phyloP scores from a whole-genome alignment of 2,113 vertebrate genomes.

The Callochromis pleurospilus region DNA sequence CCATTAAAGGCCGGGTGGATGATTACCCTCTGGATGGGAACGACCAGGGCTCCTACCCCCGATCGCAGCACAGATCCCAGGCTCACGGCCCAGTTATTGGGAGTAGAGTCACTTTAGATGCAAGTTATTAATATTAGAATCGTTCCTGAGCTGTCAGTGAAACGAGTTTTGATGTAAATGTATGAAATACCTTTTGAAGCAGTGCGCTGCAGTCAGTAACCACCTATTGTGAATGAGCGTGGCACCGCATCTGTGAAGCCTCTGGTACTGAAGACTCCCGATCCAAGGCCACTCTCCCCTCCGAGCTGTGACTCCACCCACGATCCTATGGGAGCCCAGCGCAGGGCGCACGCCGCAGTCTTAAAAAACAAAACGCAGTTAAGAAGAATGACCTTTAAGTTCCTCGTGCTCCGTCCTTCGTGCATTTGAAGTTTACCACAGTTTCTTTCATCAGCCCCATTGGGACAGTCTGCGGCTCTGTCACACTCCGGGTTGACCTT shows the following conservation, averaged over 20 bases:
- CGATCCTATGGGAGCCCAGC: conserved; percentile 75
- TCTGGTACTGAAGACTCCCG: conserved; percentile 83
- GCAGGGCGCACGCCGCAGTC: conserved; percentile 80
- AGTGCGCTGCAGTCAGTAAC: conserved; percentile 91
- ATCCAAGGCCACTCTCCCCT: conserved; percentile 95
- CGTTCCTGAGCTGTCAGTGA: not conserved
- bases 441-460: conserved; percentile 74
- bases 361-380: conserved; percentile 34
- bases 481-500: conserved; percentile 87
- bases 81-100: conserved; percentile 79
- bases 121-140: not conserved
- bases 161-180: not conserved
- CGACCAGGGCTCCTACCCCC: conserved; percentile 72
- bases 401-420: fast-evolving
- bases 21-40: conserved; percentile 81
- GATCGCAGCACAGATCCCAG: conserved; percentile 83
- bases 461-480: conserved; percentile 75
- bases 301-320: conserved; percentile 78
- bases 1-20: conserved; percentile 85
- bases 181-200: conserved; percentile 79
- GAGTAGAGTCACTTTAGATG: conserved; percentile 18
- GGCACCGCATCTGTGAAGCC: conserved; percentile 84
- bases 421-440: conserved; percentile 67
- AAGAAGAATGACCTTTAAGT: not conserved
- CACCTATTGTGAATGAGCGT: conserved; percentile 85